A percentile compares a stretch with the other conserved stretches of the same genome.
Evolutionary conservation across 2,797 vertebrate species (phyloP).

Genomic region (Arremon aurantiirostris): DNA sequence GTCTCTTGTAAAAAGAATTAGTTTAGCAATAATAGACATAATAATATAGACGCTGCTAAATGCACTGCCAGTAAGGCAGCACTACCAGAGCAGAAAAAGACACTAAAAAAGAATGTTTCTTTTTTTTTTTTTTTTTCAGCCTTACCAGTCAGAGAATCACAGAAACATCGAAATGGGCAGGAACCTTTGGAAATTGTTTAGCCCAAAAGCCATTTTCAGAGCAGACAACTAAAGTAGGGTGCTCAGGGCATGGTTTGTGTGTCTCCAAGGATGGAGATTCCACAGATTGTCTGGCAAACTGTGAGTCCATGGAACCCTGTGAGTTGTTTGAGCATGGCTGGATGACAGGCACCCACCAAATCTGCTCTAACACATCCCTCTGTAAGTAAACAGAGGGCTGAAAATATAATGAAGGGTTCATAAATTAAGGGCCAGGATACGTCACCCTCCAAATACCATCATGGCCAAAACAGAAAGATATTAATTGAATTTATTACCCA

Average conservation of each 20-base stretch:
- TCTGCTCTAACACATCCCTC: background rate
- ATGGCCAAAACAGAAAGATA: background rate
- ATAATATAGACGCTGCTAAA: background rate
- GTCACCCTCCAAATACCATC: background rate
- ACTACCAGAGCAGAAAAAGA: background rate
- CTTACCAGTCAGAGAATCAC: background rate
- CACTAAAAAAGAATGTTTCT: background rate
- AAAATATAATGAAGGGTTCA: background rate
- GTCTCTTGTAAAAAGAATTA: background rate
- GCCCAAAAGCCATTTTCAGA: background rate
- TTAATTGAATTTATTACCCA: background rate
- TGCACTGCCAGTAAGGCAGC: background rate
- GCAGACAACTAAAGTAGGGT: background rate
- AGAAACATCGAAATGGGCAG: background rate
- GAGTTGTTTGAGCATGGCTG: background rate
- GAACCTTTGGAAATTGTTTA: background rate
- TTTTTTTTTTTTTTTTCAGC: background rate
- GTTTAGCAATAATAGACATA: background rate
- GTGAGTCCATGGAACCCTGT: accelerated
- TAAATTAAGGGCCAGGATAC: background rate
- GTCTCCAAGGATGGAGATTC: background rate
- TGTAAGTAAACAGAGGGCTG: background rate
- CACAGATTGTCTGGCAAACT: background rate
- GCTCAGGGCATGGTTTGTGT: background rate
- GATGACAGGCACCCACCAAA: background rate